Base-by-base conservation (phyloP, 2,113 vertebrate genomes). In the Esox niger region DNA sequence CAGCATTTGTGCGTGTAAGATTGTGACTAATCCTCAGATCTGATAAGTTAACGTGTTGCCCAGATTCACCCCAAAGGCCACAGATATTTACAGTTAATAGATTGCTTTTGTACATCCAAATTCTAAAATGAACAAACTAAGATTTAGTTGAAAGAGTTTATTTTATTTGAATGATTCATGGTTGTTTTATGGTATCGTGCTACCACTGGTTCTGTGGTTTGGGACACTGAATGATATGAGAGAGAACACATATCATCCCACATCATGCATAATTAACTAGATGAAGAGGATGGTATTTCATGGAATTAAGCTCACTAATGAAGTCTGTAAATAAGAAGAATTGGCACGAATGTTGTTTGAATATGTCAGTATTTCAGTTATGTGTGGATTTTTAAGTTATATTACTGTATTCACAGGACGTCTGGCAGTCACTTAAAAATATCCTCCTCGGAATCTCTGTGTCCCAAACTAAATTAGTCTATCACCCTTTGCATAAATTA, bases 181-280 rank as follows among this genome's bases (percentile, higher is more conserved):
- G n/a, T 6, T 52, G 54, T 27, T 68, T 25, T n/a, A 27, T 35
- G n/a, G 65, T 58, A 54, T 23, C 9, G 9, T 67, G 5, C n/a
- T n/a, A n/a, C n/a, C n/a, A n/a, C n/a, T n/a, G n/a, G n/a, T n/a
- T n/a, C 3, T 43, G 38, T 17, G 3, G 11, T 59, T 68, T 68
- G 26, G 32, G 31, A 65, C 63, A 47, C 30, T 66, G 47, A 66
- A 66, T 47, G 27, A 23, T 32, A 66, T 30, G 32, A 55, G 27
- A 30, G n/a, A 30, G 49, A 66, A 30, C 52, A 66, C 49, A 55
- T 68, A 32, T 17, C 54, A 43, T 46, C 33, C 32, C 33, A 68
- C 32, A 30, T 15, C 33, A 30, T 43, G 66, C 66, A 67, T 67
- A 57, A 67, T 68, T 68, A 68, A 67, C 65, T n/a, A 54, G 31